phyloP scores from a whole-genome alignment of 1,140 invertebrate genomes.

The Dendrolimus kikuchii region DNA sequence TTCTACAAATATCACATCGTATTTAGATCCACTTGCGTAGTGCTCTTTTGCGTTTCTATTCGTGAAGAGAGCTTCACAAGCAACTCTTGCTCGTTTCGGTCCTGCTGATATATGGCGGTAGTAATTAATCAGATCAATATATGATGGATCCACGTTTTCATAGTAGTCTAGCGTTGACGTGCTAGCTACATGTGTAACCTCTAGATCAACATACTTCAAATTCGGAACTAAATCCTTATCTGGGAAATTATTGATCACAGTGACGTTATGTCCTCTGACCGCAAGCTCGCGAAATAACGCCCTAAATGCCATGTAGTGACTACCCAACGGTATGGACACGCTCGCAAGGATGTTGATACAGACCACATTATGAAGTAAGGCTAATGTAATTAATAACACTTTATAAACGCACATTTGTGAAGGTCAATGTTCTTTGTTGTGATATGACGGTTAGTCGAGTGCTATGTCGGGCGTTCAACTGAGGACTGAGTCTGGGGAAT shows the following conservation, averaged over 20 bases:
- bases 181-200: slow-evolving; percentile 7
- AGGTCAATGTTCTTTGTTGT: no score
- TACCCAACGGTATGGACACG: slow-evolving; percentile 46
- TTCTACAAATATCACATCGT: slow-evolving; percentile 76
- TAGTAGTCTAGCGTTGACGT: slow-evolving; percentile 18
- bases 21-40: slow-evolving; percentile 37
- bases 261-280: slow-evolving; percentile 53
- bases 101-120: slow-evolving; percentile 20
- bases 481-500: no score
- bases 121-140: slow-evolving; percentile 25
- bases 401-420: no score
- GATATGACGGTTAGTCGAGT: no score
- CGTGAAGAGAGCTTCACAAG: slow-evolving; percentile 55
- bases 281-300: slow-evolving; percentile 58
- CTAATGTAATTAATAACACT: no score
- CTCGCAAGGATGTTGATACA: slow-evolving; percentile 40
- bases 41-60: slow-evolving; percentile 45
- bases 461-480: no score
- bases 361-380: no score
- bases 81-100: slow-evolving; percentile 8
- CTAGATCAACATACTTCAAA: slow-evolving; percentile 36
- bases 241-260: slow-evolving; percentile 57
- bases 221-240: slow-evolving; percentile 31
- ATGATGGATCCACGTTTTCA: slow-evolving; percentile 22
- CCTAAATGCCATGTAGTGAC: slow-evolving; percentile 62